Conservation (phyloP, 2,113 vertebrate genomes). For the Dascyllus trimaculatus region DNA sequence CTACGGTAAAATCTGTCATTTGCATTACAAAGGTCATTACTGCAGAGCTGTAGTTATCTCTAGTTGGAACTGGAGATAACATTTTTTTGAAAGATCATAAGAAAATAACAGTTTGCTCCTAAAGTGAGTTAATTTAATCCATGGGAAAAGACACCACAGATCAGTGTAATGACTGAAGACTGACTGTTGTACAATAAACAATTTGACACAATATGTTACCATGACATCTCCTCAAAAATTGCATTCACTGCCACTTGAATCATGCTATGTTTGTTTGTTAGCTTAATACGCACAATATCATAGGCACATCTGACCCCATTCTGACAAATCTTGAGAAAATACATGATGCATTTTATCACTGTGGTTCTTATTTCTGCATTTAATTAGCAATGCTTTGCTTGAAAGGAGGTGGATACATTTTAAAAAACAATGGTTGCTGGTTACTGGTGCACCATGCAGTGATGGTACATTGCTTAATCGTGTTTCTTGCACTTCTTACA, state of each 20-base stretch:
- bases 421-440: not conserved
- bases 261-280: not conserved
- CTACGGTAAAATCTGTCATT: not conserved
- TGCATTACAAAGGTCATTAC: not conserved
- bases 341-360: slow-evolving; percentile 21
- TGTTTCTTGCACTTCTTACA: not conserved
- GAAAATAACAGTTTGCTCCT: not conserved
- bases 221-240: not conserved
- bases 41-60: not conserved
- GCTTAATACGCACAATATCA: slow-evolving; percentile 3
- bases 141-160: too few relatives aligned
- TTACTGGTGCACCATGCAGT: not conserved
- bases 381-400: slow-evolving; percentile 12
- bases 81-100: not conserved
- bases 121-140: too few relatives aligned
- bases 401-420: too few relatives aligned
- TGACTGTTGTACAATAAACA: too few relatives aligned
- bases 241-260: not conserved
- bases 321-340: slow-evolving; percentile 7
- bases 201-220: too few relatives aligned
- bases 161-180: too few relatives aligned
- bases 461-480: slow-evolving; percentile 2
- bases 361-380: slow-evolving; percentile 6
- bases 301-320: slow-evolving; percentile 46
- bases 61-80: not conserved